These are phyloP conservation scores for Chymomyza fuscimana DNA, from an alignment of 2,888 invertebrate species.

Conservation along the genomic window DNA sequence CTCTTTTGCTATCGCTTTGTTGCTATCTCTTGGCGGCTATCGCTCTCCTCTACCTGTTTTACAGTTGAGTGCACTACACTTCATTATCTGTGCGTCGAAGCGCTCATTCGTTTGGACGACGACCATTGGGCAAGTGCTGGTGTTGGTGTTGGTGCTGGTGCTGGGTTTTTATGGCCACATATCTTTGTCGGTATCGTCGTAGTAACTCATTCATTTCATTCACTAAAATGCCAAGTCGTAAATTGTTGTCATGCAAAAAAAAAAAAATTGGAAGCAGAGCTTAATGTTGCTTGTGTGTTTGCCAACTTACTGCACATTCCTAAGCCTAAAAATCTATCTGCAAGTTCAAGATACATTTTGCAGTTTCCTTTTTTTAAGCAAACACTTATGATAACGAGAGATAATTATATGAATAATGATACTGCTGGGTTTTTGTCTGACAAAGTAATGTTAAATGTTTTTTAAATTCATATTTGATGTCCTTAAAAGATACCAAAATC, in stretches of 20 bases:
- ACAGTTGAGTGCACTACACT: conserved; percentile 69
- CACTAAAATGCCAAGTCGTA: conserved; percentile 47
- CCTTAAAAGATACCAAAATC: too few species aligned
- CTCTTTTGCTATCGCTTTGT: not conserved
- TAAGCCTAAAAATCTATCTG: not conserved
- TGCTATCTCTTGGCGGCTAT: not conserved
- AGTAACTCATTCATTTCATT: conserved; percentile 65
- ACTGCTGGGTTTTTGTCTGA: not conserved
- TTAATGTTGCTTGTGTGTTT: not conserved
- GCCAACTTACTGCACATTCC: not conserved
- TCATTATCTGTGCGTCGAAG: conserved; percentile 23
- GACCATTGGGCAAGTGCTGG: conserved; percentile 7
- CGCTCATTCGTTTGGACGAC: conserved; percentile 5
- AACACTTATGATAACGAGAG: not conserved
- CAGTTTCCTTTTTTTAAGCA: not conserved
- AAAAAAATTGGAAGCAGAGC: not conserved
- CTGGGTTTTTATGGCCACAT: conserved; percentile 4
- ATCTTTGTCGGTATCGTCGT: conserved; percentile 67
- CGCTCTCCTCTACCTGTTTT: conserved; percentile 62
- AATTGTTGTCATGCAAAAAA: conserved; percentile 58
- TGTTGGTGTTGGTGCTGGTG: conserved; percentile 33
- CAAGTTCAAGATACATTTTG: not conserved
- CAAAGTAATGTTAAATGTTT: too few species aligned
- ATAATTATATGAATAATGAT: not conserved
- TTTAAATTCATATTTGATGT: too few species aligned